A percentile compares a stretch with the other conserved stretches of the same genome.
These are phyloP conservation scores for Lottia scabra DNA, from an alignment of 2,888 invertebrate species.

Conservation along the genomic window DNA sequence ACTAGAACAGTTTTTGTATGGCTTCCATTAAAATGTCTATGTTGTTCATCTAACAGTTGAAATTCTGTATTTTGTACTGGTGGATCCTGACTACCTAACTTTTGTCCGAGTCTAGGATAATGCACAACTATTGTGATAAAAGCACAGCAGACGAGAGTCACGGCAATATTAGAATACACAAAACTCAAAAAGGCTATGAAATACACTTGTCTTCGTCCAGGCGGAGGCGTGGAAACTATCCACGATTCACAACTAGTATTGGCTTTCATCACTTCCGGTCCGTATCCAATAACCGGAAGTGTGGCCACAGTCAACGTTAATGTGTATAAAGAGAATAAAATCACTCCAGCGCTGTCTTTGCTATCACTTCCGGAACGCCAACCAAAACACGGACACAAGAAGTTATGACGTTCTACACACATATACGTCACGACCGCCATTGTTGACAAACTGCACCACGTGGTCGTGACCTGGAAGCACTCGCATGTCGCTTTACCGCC, in stretches of 20 bases:
- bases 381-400: constrained; percentile 23
- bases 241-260: constrained; percentile 44
- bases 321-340: constrained; percentile 36
- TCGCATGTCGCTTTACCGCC: constrained; percentile 51
- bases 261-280: constrained; percentile 38
- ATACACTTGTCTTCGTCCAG: constrained; percentile 37
- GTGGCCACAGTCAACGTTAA: constrained; percentile 41
- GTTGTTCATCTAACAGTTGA: constrained; percentile 20
- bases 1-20: constrained; percentile 37
- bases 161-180: constrained; percentile 42
- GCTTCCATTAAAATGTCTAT: constrained; percentile 21
- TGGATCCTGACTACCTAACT: constrained; percentile 13
- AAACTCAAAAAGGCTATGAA: constrained; percentile 41
- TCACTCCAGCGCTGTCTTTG: constrained; percentile 32
- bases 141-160: constrained; percentile 27
- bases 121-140: constrained; percentile 28
- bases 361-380: not conserved
- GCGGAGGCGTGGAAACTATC: constrained; percentile 40
- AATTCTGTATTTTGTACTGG: constrained; percentile 12
- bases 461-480: constrained; percentile 50
- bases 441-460: constrained; percentile 47
- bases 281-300: constrained; percentile 50
- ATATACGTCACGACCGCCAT: constrained; percentile 48
- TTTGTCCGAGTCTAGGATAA: constrained; percentile 23
- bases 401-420: constrained; percentile 41